Base-by-base conservation (phyloP, 2,888 invertebrate species). In the Sympetrum striolatum region DNA sequence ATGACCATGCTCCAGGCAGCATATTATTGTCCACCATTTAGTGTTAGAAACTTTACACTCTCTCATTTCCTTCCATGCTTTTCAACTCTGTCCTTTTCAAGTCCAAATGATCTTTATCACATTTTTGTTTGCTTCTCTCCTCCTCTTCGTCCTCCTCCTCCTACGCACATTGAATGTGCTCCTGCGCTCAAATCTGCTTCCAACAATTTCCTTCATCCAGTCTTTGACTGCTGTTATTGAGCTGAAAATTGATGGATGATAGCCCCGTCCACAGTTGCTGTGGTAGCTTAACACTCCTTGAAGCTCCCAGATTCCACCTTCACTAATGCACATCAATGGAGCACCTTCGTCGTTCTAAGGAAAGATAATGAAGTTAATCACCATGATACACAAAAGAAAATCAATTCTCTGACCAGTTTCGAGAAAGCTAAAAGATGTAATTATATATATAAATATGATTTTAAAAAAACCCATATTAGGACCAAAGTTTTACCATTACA, bases 281-380 rank as follows among this genome's bases (percentile, higher is more conserved):
- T 95, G 95, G 92, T 95, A 94, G 92, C 95, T 95, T 80, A 96
- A 94, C 86, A 96, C 93, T 25, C 96, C 96, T 91, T 95, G 95
- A 82, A 96, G 93, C 92, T 95, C 95, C 96, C 96, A 96, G 90
- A 94, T 93, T 60, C 94, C 94, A 5, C 93, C 93, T 91, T 95
- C 95, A 81, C 94, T 95, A 92, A 95, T 94, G 92, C 96, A 96
- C 95, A 96, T 95, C 91, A 96, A 92, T 15, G 96, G 96, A 35
- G 96, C 95, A n/a, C 96, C 96, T 93, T 96, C 95, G 92, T 96
- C 96, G 92, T 96, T 95, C 96, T 96, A 92, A 90, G 94, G 94
- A 91, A 91, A 91, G 90, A 92, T 81, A 53, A 53, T 53, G 53
- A 53, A 53, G 15, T 18, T 53, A 5, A 53, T 53, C 18, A 18